Base-by-base conservation (phyloP, 2,797 vertebrate genomes). In the Sebastes hubbsi region DNA sequence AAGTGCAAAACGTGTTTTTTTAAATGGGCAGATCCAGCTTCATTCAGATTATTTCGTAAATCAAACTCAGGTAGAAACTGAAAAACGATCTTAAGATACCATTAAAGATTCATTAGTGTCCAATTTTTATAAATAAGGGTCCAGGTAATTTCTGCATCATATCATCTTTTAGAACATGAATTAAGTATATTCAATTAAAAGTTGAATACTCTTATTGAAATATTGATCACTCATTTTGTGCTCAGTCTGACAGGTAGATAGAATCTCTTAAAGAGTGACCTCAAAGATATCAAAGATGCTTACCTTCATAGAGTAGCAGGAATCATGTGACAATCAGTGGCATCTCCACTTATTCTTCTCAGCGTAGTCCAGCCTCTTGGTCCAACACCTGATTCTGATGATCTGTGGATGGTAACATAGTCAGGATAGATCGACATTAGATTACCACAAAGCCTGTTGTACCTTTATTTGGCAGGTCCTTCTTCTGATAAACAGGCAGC, bases 1-100 rank as follows among this genome's bases (percentile, higher is more conserved):
- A 81, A 67, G 64, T 74, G 49, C 56, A 76, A 80, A 80, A 70
- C 29, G 9, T 60, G 61, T 75, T 83, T 87, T 78, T 78, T 42
- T 76, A 72, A 86, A 83, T 5, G 34, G 65, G 71, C 49, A 38
- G 25, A 63, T 22, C 38, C 75, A 13, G 56, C 73, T 83, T 75
- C 54, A 65, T 63, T 80, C 25, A 29, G 11, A 72, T 71, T 6
- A 72, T 60, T 67, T 77, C 36, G 46, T 88, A 56, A 78, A 76
- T 88, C 72, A 75, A 82, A 77, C 59, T 25, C 25, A 10, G 27
- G n/a, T 11, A 14, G 5, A 36, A 72, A 59, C 12, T 77, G 65
- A 79, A 78, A 77, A 81, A 86, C 58, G 1, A 68, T 58, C 54
- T n/a, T 10, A 61, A 46, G 56, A 52, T 29, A 14, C n/a, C 6